Percentiles rank a stretch among this genome's conserved stretches.
These are phyloP conservation scores for Idaea dimidiata DNA, from an alignment of 2,888 invertebrate species.

Conservation along the genomic window DNA sequence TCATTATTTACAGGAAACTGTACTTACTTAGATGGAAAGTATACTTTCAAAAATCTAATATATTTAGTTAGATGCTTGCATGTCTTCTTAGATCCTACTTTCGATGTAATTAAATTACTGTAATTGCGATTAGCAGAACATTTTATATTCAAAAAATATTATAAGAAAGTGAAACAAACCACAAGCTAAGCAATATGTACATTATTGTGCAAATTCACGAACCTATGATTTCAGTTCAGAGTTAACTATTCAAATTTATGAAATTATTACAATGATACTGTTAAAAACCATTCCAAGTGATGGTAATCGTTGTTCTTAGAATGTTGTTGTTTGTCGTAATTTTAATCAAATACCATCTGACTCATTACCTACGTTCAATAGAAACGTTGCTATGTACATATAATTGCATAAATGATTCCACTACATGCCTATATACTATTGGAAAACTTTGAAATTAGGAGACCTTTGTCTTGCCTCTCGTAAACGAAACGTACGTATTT, in stretches of 20 bases:
- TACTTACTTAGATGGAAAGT: background rate
- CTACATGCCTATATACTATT: too few species aligned
- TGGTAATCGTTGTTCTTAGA: background rate
- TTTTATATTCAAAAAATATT: background rate
- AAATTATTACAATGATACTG: too few species aligned
- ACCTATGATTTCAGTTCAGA: background rate
- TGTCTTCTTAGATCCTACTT: too few species aligned
- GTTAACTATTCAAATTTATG: background rate
- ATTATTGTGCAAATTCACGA: background rate
- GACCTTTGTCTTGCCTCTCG: background rate
- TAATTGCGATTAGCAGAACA: background rate
- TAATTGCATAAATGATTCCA: too few species aligned
- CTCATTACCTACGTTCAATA: background rate
- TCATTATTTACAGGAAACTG: background rate
- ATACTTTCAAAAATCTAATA: background rate
- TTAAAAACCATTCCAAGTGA: background rate
- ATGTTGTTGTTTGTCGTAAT: background rate
- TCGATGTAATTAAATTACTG: background rate
- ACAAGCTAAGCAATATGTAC: background rate
- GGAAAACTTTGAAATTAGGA: background rate
- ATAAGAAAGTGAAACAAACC: background rate
- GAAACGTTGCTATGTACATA: background rate
- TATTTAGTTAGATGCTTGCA: too few species aligned
- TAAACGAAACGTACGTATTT: background rate
- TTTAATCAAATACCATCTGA: background rate